These are phyloP conservation scores for Macrostomum lignano DNA, from an alignment of 1,140 invertebrate species.

Conservation along the genomic window DNA sequence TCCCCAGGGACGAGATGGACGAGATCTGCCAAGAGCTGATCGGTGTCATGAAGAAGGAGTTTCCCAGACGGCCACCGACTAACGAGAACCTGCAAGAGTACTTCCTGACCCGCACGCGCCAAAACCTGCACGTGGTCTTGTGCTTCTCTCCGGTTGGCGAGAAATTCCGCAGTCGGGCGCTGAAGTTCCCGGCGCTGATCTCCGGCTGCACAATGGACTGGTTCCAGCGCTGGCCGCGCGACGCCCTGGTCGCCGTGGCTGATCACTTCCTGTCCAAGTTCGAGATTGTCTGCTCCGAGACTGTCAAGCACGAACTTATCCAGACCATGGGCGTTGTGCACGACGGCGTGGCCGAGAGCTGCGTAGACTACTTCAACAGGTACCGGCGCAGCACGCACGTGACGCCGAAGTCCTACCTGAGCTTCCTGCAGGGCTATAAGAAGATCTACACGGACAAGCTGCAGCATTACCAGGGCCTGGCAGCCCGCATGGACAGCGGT, in stretches of 20 bases:
- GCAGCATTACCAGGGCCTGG: slow-evolving; percentile 56
- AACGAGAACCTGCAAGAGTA: slow-evolving; percentile 74
- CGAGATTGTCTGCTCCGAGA: background rate
- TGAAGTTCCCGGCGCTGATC: slow-evolving; percentile 76
- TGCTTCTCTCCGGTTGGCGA: slow-evolving; percentile 65
- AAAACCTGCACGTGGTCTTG: slow-evolving; percentile 70
- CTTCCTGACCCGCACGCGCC: slow-evolving; percentile 57
- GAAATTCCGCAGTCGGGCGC: slow-evolving; percentile 36
- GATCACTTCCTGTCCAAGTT: slow-evolving; percentile 33
- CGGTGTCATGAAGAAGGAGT: slow-evolving; percentile 71
- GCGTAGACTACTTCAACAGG: slow-evolving; percentile 10
- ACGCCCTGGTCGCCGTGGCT: slow-evolving; percentile 70
- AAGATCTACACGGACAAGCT: slow-evolving; percentile 61
- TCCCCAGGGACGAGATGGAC: slow-evolving; percentile 69
- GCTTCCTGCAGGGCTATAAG: slow-evolving; percentile 74
- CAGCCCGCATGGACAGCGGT: slow-evolving; percentile 24
- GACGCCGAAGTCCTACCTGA: slow-evolving; percentile 66
- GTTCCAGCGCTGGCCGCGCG: slow-evolving; percentile 85
- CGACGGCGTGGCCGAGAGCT: slow-evolving; percentile 35
- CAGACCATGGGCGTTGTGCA: background rate
- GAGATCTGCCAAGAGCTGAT: slow-evolving; percentile 76
- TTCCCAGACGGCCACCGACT: slow-evolving; percentile 53
- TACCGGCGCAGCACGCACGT: slow-evolving; percentile 61
- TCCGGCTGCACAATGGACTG: slow-evolving; percentile 86
- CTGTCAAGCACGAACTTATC: background rate